Evolutionary conservation across 1,140 invertebrate species (phyloP).

Genomic region (Zaprionus inermis): DNA sequence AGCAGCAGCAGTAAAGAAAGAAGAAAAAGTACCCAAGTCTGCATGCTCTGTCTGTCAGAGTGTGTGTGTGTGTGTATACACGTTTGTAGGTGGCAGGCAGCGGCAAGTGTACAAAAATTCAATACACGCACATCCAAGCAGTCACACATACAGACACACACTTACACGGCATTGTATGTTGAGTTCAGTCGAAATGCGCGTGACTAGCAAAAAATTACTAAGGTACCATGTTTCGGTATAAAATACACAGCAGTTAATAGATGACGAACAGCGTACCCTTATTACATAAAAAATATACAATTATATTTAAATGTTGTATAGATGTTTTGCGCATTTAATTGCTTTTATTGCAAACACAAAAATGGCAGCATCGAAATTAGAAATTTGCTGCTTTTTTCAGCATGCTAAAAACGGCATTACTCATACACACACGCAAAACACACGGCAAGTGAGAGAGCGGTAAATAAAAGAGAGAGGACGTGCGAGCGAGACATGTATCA

Average conservation of each 20-base stretch:
- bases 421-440: conserved; percentile 53
- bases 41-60: conserved; percentile 40
- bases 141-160: conserved; percentile 10
- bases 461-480: conserved; percentile 41
- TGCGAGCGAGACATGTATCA: conserved; percentile 23
- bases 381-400: conserved; percentile 54
- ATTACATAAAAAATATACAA: conserved; percentile 39
- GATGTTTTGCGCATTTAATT: conserved; percentile 47
- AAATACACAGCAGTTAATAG: conserved; percentile 31
- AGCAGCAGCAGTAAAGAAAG: conserved; percentile 43
- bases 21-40: conserved; percentile 38
- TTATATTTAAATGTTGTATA: conserved; percentile 41
- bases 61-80: conserved; percentile 18
- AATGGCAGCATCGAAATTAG: conserved; percentile 56
- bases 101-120: conserved; percentile 58
- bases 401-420: conserved; percentile 76
- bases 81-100: conserved; percentile 52
- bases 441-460: conserved; percentile 30
- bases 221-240: too few species aligned
- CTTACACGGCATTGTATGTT: conserved; percentile 14
- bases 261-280: conserved; percentile 14
- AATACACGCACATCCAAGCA: conserved; percentile 38
- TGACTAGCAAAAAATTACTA: conserved; percentile 60
- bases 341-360: conserved; percentile 49
- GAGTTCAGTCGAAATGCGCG: conserved; percentile 55